These are phyloP conservation scores for Gymnocephalus cernua DNA, from an alignment of 2,113 vertebrate species.

Conservation along the genomic window DNA sequence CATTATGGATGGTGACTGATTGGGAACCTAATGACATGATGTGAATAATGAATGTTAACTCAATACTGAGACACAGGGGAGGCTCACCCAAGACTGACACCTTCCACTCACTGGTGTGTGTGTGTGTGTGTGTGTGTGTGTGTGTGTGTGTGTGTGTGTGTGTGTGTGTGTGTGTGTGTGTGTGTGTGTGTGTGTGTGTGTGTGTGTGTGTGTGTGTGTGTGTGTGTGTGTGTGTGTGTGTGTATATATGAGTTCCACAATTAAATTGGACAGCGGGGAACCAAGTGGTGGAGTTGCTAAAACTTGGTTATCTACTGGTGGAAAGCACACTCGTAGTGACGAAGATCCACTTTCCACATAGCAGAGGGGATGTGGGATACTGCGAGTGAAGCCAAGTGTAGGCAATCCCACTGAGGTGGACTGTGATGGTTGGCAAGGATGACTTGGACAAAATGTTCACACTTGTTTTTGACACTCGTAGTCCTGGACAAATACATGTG, in stretches of 20 bases:
- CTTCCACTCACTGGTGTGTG: slow-evolving; percentile 13
- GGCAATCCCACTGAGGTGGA: neutral
- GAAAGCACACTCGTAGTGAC: neutral
- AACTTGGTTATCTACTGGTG: neutral
- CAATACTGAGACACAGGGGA: slow-evolving; percentile 49
- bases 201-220: too few species aligned
- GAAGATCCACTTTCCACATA: neutral
- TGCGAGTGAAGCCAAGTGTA: slow-evolving; percentile 15
- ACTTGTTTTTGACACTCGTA: neutral
- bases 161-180: too few species aligned
- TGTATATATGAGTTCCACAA: neutral
- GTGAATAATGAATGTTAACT: slow-evolving; percentile 63
- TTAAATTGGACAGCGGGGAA: neutral
- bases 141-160: too few species aligned
- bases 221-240: too few species aligned
- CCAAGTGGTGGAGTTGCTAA: neutral
- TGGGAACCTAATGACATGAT: slow-evolving; percentile 42
- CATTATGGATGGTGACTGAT: slow-evolving; percentile 58
- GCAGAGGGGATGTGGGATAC: slow-evolving; percentile 12
- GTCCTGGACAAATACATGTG: neutral
- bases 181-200: too few species aligned
- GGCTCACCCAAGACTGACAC: slow-evolving; percentile 21
- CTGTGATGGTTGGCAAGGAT: neutral
- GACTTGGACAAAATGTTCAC: neutral
- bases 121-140: too few species aligned